Evolutionary conservation across 1,140 invertebrate genomes (phyloP), one percentile per base, ranked within the genome.

Genomic region (Drosophila parvula): DNA sequence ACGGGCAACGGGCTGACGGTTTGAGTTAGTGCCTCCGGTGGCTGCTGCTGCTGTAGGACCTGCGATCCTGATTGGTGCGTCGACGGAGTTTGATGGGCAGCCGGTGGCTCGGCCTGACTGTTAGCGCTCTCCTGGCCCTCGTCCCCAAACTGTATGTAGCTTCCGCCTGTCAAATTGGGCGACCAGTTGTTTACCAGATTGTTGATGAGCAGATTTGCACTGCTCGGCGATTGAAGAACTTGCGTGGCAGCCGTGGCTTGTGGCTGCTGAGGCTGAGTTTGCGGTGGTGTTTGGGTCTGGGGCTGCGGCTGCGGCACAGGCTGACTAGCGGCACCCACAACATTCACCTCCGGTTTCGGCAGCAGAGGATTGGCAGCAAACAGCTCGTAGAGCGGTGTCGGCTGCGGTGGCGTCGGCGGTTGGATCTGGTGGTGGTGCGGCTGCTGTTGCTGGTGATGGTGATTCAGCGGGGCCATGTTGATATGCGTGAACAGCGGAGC

Each of bases 161-260:
- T 96, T 3, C 96, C 96, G 55, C 96, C 96, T 45, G 94, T 95
- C n/a, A 95, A 94, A 90, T 96, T 96, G 11, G 95, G 96, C 8
- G 94, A 94, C 96, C 96, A 96, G 92, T 96, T 97, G n/a, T 95
- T 95, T 11, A 96, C 94, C 16, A 97, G 92, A 92, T 96, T 96
- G 70, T 96, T 96, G 53, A 96, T 95, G 47, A 94, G 80, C 63
- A 90, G 74, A 67, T 92, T 92, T 2, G 80, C 74, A 32, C 59
- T 76, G 56, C 73, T 80, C 2, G 55, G 43, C 4, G 65, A 30
- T 12, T 88, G 79, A 18, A 76, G 62, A 53, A 79, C 78, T 27
- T 76, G 65, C 14, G 64, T 14, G 12, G 59, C n/a, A 44, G 57
- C 55, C 14, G 51, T 61, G 10, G 36, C 22, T 27, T 38, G 69